Evolutionary conservation across 2,113 vertebrate species (phyloP).

Genomic region (Phaetusa simplex): DNA sequence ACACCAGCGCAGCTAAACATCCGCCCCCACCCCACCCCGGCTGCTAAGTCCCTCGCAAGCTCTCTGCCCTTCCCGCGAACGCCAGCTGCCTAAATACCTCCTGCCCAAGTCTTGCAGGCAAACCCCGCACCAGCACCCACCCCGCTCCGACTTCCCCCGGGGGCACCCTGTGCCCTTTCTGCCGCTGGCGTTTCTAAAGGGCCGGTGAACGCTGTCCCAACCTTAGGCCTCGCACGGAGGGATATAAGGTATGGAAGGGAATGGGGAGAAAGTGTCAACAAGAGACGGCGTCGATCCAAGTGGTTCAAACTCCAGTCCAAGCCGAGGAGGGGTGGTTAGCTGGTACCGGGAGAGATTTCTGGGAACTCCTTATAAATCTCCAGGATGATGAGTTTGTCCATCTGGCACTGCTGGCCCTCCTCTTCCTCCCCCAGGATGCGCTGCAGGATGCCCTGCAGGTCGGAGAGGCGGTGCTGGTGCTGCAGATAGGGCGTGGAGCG

Average conservation of each 20-base stretch:
- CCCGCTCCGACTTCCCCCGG: rapidly evolving
- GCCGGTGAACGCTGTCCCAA: background rate
- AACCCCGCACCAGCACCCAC: rapidly evolving
- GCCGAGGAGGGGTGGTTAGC: slow-evolving; percentile 60
- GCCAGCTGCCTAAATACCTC: background rate
- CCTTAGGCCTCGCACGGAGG: slow-evolving; percentile 51
- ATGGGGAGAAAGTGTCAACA: slow-evolving; percentile 62
- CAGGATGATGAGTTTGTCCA: slow-evolving; percentile 94
- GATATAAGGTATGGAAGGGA: slow-evolving; percentile 51
- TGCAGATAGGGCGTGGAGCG: slow-evolving; percentile 92
- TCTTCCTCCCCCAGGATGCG: slow-evolving; percentile 91
- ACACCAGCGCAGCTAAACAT: background rate
- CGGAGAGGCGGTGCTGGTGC: slow-evolving; percentile 88
- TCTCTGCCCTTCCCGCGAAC: background rate
- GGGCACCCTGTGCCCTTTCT: background rate
- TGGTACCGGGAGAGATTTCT: slow-evolving; percentile 76
- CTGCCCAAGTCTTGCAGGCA: background rate
- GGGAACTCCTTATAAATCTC: slow-evolving; percentile 95
- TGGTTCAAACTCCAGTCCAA: slow-evolving; percentile 29
- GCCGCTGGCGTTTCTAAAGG: background rate
- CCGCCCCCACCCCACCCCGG: background rate
- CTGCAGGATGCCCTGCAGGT: slow-evolving; percentile 88
- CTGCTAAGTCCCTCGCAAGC: background rate
- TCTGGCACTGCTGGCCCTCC: slow-evolving; percentile 85
- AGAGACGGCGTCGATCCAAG: slow-evolving; percentile 32